Evolutionary conservation across 2,888 invertebrate species (phyloP).

Genomic region (Gastrophysa polygoni): DNA sequence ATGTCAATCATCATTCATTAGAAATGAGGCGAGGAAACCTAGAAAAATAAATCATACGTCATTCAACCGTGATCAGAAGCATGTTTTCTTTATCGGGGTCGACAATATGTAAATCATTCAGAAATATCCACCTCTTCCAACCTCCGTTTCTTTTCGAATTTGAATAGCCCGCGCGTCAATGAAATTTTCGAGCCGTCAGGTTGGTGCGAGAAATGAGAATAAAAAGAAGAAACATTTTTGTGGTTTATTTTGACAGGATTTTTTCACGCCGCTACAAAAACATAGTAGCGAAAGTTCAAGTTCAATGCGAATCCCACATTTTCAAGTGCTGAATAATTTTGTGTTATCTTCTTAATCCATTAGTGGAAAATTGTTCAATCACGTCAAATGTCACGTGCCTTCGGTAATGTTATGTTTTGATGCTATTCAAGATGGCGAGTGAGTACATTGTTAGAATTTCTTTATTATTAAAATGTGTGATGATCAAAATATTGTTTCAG

Average conservation of each 20-base stretch:
- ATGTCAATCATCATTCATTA: no score
- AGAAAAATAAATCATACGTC: no score
- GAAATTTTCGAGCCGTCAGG: not conserved
- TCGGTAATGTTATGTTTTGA: conserved; percentile 56
- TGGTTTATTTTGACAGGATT: not conserved
- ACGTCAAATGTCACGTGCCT: no score
- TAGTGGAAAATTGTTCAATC: conserved; percentile 42
- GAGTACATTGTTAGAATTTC: conserved; percentile 47
- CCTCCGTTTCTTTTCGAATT: not conserved
- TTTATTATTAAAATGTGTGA: conserved; percentile 36
- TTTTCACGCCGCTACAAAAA: conserved; percentile 30
- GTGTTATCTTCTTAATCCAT: conserved; percentile 10
- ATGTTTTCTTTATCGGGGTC: no score
- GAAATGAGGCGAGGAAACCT: no score
- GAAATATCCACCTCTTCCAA: no score
- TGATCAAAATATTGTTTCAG: conserved; percentile 47
- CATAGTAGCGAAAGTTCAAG: conserved; percentile 24
- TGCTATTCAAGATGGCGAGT: conserved; percentile 59
- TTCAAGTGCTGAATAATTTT: conserved; percentile 26
- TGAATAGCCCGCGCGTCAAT: not conserved
- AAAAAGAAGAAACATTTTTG: no score
- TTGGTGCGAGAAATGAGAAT: not conserved
- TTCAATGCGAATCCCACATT: conserved; percentile 23
- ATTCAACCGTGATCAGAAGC: no score
- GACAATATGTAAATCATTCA: no score